Base-by-base conservation (phyloP, 2,888 invertebrate genomes). In the Drosophila colorata region DNA sequence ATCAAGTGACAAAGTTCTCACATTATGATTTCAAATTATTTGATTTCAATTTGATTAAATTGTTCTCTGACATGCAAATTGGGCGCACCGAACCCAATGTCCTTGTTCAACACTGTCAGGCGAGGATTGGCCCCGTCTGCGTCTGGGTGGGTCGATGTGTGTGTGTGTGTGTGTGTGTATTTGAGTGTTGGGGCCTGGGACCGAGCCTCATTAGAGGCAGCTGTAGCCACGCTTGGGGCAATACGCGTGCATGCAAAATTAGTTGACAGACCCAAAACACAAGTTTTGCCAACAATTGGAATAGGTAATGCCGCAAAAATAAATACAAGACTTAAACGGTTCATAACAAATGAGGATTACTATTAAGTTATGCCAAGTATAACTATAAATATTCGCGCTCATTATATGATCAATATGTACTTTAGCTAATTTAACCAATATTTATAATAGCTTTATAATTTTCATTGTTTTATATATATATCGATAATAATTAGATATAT, bases 1-100 rank as follows among this genome's bases (percentile, higher is more conserved):
- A 87, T 87, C 91, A 90, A 88, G 87, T 90, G 90, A 88, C 88
- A 87, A 87, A 83, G 80, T 90, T 90, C 90, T 90, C 90, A 90
- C 90, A 90, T 90, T 90, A 88, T 84, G 80, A 73, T 85, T 90
- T 87, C 88, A 86, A 89, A 82, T 89, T 80, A 87, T 87, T 89
- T 88, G 89, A 85, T 85, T 88, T 82, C 83, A 82, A 87, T 89
- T 88, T 87, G 88, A 86, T 86, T 85, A 78, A 90, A 90, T 88
- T 80, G 83, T 70, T 81, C 80, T 82, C 83, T 85, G 91, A 90
- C 90, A 90, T 91, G 90, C 90, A 88, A 90, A 87, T 79, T 78
- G 77, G 75, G 78, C 79, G 76, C 78, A 69, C 65, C 63, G 41
- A 60, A 20, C 66, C 63, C 56, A 37, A 49, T 43, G 25, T 40